Evolutionary conservation across 2,113 vertebrate genomes (phyloP).

Genomic region (Entosphenus tridentatus): DNA sequence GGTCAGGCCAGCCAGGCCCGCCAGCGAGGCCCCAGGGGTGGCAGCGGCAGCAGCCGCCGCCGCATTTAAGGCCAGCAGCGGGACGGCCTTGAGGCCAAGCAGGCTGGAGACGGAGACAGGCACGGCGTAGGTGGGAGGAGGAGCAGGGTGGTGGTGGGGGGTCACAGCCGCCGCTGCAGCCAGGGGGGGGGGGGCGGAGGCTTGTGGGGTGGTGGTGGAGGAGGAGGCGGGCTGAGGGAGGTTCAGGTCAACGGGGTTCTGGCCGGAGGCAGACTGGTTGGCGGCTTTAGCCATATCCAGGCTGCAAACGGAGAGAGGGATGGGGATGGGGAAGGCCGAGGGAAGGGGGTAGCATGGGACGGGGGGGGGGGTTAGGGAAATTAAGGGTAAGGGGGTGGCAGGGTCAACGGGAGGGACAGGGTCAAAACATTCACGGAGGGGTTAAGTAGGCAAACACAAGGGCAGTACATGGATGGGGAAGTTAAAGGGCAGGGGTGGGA

Average conservation of each 20-base stretch:
- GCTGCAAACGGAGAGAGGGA: conserved; percentile 43
- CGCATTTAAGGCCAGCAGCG: conserved; percentile 52
- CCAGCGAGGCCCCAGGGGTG: conserved; percentile 13
- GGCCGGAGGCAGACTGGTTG: conserved; percentile 60
- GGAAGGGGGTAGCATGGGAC: conserved; percentile 17
- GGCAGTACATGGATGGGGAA: conserved; percentile 17
- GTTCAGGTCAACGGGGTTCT: conserved; percentile 58
- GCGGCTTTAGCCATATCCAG: conserved; percentile 94
- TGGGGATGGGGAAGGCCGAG: conserved; percentile 26
- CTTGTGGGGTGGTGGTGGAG: conserved; percentile 37
- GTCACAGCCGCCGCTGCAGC: conserved; percentile 33
- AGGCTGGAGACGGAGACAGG: conserved; percentile 45
- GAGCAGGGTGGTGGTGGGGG: conserved; percentile 48
- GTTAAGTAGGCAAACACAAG: conserved; percentile 19
- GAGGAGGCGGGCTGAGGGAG: conserved; percentile 28
- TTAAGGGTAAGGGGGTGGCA: too few relatives aligned
- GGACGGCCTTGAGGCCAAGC: conserved; percentile 78
- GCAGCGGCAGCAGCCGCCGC: conserved; percentile 33
- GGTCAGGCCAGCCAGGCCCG: conserved; percentile 22
- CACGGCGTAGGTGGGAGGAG: conserved; percentile 54
- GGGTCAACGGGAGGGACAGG: conserved; percentile 14
- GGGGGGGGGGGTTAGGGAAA: conserved; percentile 9
- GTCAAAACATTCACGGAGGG: conserved; percentile 20
- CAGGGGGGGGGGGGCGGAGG: conserved; percentile 46
- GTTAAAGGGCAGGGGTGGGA: conserved; percentile 24